Evolutionary conservation across 2,113 vertebrate species (phyloP), one percentile per base, ranked within the genome.

Genomic region (Aepyceros melampus): DNA sequence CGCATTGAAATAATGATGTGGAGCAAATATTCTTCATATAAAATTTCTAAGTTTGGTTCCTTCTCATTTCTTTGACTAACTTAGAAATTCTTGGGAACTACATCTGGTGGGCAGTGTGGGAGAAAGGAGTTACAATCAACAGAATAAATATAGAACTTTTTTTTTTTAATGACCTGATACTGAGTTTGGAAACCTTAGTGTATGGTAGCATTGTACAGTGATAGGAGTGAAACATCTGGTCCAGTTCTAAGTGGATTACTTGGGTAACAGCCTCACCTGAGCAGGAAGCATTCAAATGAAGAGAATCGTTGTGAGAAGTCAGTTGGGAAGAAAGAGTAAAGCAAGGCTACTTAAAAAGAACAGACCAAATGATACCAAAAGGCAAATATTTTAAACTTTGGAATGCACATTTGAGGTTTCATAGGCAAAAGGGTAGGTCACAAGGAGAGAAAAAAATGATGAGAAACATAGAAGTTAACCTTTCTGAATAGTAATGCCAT

Each of bases 401-500:
- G 23, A 94, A 91, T 76, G 47, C n/a, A 71, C 53, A 87, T 81
- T 95, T 91, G 56, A 92, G 55, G 91, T 97, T 95, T 94, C 76
- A 85, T 29, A 93, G 58, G 84, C 86, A 97, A 94, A 96, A 89
- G 55, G 47, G 25, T 4, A 96, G 93, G 97, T 96, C 97, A 96
- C 94, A 82, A 9, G 83, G 62, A 98, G 92, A 97, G 74, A 36
- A 64, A 92, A 64, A 81, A 60, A 56, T 97, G 96, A 98, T 98
- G 97, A 98, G 98, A 98, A 99, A 97, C 98, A 98, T n/a, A 43
- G 96, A 98, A 97, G 84, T 94, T 97, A 97, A 97, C 89, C 86
- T 98, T 98, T 97, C 53, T 93, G 97, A 98, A 98, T 98, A 98
- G 98, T 97, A 98, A 98, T 98, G 95, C 97, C 98, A 98, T 98